Conservation (phyloP, 2,888 invertebrate species). For the Plusia festucae region DNA sequence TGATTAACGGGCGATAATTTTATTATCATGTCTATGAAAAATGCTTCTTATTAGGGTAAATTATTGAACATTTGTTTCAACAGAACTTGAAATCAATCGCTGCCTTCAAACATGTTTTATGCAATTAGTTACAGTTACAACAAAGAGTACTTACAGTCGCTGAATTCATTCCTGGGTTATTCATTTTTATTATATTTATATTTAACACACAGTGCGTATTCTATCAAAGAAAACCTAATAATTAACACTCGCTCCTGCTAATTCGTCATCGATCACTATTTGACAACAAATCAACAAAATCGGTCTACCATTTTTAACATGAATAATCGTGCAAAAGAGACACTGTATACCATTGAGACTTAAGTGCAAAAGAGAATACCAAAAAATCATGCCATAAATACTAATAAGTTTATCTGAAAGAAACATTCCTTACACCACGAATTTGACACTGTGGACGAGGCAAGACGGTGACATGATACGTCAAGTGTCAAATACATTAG, state of each 20-base stretch:
- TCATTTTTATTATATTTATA: slow-evolving; percentile 57
- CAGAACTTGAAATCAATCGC: slow-evolving; percentile 26
- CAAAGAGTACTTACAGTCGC: slow-evolving; percentile 81
- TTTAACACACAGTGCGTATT: background rate
- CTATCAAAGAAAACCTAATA: slow-evolving; percentile 15
- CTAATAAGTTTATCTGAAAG: background rate
- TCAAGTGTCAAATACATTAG: slow-evolving; percentile 15
- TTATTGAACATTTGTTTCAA: slow-evolving; percentile 15
- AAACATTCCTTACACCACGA: background rate
- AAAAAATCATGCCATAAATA: slow-evolving; percentile 13
- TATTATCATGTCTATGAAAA: slow-evolving; percentile 23
- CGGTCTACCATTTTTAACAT: background rate
- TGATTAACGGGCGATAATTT: slow-evolving; percentile 28
- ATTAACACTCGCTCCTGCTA: slow-evolving; percentile 14
- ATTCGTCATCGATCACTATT: slow-evolving; percentile 53
- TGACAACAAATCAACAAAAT: slow-evolving; percentile 27
- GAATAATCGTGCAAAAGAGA: slow-evolving; percentile 1
- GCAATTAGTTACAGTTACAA: slow-evolving; percentile 6
- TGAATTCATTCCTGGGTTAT: slow-evolving; percentile 81
- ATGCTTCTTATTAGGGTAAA: slow-evolving; percentile 31
- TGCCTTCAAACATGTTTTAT: slow-evolving; percentile 31
- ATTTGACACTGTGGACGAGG: slow-evolving; percentile 25
- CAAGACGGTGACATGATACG: slow-evolving; percentile 30
- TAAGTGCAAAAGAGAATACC: slow-evolving; percentile 11
- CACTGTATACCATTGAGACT: background rate